These are phyloP conservation scores for Acropora yongei DNA, from an alignment of 64 coral and sea anemone genomes.

Conservation along the genomic window DNA sequence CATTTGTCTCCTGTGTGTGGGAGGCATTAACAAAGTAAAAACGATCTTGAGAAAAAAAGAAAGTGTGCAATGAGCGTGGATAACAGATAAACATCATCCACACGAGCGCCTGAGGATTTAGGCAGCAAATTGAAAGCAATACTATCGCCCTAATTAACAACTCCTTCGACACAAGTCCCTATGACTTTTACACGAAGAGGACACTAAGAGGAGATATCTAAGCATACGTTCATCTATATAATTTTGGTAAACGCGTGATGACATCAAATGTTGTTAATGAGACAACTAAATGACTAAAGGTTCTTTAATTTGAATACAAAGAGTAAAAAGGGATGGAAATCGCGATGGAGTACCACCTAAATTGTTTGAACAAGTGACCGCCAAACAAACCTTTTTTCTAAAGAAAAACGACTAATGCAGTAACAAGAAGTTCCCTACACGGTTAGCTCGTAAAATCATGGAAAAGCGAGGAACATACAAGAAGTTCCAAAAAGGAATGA, in stretches of 20 bases:
- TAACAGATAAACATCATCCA: no score
- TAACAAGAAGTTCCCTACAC: not conserved
- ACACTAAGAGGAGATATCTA: no score
- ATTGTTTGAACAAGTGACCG: not conserved
- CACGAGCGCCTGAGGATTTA: no score
- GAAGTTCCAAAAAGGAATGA: no score
- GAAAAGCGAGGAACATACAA: not conserved
- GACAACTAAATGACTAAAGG: not conserved
- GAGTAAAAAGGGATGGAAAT: not conserved
- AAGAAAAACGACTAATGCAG: not conserved
- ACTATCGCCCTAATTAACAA: no score
- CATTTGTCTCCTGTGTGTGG: not conserved
- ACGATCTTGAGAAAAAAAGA: not conserved
- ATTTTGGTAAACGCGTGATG: not conserved
- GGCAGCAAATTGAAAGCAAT: no score
- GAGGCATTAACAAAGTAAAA: not conserved
- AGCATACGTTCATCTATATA: not conserved
- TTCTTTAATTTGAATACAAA: not conserved
- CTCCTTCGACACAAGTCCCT: no score
- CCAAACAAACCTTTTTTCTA: not conserved
- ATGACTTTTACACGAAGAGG: no score
- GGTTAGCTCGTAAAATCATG: not conserved
- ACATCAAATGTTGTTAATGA: not conserved
- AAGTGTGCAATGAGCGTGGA: no score
- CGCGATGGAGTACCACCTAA: not conserved